Evolutionary conservation across 1,140 invertebrate genomes (phyloP).

Genomic region (Bombus difficillimus): DNA sequence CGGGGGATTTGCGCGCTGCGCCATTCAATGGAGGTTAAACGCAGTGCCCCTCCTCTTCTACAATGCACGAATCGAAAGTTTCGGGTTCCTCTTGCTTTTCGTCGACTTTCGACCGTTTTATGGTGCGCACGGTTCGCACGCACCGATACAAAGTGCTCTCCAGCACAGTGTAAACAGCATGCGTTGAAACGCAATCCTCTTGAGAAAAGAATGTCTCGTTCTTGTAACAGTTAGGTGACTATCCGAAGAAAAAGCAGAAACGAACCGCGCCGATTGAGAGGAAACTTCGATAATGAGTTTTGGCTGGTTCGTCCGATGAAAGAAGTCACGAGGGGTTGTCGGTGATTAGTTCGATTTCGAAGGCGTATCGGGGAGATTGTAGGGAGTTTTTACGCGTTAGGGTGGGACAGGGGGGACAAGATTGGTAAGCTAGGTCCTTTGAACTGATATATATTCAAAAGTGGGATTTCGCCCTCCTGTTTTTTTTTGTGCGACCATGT

Average conservation of each 20-base stretch:
- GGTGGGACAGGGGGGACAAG: not conserved
- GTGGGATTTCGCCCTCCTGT: not conserved
- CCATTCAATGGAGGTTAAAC: conserved; percentile 59
- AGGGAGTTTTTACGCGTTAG: not conserved
- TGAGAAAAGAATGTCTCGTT: conserved; percentile 22
- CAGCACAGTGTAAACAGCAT: conserved; percentile 62
- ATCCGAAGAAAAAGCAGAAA: conserved; percentile 42
- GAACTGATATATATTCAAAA: not conserved
- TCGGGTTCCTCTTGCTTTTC: not conserved
- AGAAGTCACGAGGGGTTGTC: not conserved
- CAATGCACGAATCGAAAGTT: conserved; percentile 51
- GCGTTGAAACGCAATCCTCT: conserved; percentile 15
- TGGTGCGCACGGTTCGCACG: not conserved
- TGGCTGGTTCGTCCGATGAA: not conserved
- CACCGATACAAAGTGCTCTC: conserved; percentile 53
- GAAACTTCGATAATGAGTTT: not conserved
- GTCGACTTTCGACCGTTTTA: not conserved
- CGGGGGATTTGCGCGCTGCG: conserved; percentile 55
- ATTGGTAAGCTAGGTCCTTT: not conserved
- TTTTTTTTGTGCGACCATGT: not conserved
- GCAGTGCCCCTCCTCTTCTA: not conserved
- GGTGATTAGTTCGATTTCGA: not conserved
- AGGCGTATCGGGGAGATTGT: not conserved
- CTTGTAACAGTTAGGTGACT: conserved; percentile 35
- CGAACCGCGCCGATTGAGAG: conserved; percentile 44